These are phyloP conservation scores for Trachelipus rathkii DNA, from an alignment of 1,140 invertebrate genomes.

Conservation along the genomic window DNA sequence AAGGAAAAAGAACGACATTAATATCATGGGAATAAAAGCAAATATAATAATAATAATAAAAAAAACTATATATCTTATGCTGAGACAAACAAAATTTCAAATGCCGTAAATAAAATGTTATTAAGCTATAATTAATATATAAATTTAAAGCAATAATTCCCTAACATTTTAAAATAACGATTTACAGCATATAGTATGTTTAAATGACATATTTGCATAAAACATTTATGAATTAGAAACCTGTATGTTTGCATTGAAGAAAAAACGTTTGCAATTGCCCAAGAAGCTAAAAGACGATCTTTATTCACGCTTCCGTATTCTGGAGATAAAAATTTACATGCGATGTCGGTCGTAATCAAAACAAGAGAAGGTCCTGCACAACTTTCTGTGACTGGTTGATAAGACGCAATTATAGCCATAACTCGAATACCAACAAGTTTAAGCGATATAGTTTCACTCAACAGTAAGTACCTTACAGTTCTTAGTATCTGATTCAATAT, in stretches of 20 bases:
- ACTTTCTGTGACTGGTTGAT: neutral
- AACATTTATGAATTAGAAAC: neutral
- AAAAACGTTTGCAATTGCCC: constrained; percentile 13
- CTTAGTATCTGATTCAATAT: neutral
- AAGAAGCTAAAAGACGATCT: constrained; percentile 16
- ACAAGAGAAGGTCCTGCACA: neutral
- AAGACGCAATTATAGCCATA: neutral
- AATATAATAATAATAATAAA: too few species aligned
- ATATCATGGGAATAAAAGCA: neutral
- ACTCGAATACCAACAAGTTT: neutral
- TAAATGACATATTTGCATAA: too few species aligned
- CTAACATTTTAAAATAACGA: too few species aligned
- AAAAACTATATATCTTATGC: too few species aligned
- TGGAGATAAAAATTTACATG: neutral
- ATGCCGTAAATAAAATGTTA: too few species aligned
- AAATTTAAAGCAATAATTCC: too few species aligned
- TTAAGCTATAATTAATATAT: too few species aligned
- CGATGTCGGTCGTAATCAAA: neutral
- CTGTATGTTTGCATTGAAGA: constrained; percentile 21
- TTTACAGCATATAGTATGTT: too few species aligned
- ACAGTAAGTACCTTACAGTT: neutral
- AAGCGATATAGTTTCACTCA: neutral
- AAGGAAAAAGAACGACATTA: constrained; percentile 12
- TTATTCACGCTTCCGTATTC: constrained; percentile 16
- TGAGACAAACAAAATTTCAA: too few species aligned